Evolutionary conservation across 2,113 vertebrate species (phyloP).

Genomic region (Cottus gobio): DNA sequence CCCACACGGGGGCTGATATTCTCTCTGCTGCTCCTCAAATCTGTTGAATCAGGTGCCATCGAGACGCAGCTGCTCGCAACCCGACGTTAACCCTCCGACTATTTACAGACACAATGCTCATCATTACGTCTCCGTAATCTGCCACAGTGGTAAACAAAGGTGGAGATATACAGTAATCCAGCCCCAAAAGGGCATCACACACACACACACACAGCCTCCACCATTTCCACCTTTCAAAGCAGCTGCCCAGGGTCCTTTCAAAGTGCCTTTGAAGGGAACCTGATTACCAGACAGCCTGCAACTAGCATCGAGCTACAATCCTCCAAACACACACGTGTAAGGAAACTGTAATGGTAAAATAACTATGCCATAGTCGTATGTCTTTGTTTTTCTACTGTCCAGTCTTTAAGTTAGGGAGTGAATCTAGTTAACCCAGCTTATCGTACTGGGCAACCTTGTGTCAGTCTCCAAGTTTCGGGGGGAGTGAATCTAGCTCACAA

Average conservation of each 20-base stretch:
- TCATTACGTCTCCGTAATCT: conserved; percentile 23
- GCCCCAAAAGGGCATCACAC: conserved; percentile 42
- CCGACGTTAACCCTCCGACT: neutral
- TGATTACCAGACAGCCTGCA: conserved; percentile 48
- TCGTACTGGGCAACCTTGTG: too few species aligned
- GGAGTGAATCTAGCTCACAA: too few species aligned
- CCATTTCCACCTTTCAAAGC: conserved; percentile 55
- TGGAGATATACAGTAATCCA: conserved; percentile 11
- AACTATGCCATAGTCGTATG: too few species aligned
- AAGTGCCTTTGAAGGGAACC: conserved; percentile 52
- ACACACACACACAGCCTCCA: conserved; percentile 7
- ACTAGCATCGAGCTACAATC: conserved; percentile 27
- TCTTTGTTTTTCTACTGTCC: too few species aligned
- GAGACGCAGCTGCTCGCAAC: neutral
- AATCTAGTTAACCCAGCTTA: too few species aligned
- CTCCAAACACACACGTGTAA: neutral
- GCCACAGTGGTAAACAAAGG: conserved; percentile 12
- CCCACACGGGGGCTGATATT: neutral
- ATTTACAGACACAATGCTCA: conserved; percentile 21
- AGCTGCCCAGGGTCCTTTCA: conserved; percentile 45
- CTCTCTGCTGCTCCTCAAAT: conserved; percentile 4
- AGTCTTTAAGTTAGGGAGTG: too few species aligned
- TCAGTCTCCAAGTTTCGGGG: too few species aligned
- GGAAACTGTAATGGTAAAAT: too few species aligned
- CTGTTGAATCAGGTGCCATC: conserved; percentile 16